phyloP scores from a whole-genome alignment of 2,888 invertebrate species.

The Tanytarsus gracilentus region DNA sequence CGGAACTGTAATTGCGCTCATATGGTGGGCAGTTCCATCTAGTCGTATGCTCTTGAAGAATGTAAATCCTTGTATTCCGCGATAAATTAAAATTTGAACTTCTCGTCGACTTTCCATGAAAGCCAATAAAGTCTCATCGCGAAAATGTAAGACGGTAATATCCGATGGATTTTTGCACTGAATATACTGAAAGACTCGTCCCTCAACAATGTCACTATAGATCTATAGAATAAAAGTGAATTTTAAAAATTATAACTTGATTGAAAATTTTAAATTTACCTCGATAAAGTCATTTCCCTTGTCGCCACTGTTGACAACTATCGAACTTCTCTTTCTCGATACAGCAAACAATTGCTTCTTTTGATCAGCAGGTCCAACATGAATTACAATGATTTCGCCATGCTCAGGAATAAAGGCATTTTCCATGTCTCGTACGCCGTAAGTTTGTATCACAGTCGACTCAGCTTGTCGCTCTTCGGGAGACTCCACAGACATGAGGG shows the following conservation, averaged over 20 bases:
- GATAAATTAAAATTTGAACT: slow-evolving; percentile 34
- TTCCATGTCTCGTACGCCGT: slow-evolving; percentile 33
- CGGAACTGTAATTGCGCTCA: slow-evolving; percentile 13
- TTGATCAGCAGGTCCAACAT: slow-evolving; percentile 36
- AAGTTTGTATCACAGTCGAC: not conserved
- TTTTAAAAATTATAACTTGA: not conserved
- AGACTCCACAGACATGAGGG: no score
- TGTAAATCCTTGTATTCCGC: slow-evolving; percentile 41
- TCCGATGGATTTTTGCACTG: slow-evolving; percentile 45
- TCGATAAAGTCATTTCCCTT: slow-evolving; percentile 40
- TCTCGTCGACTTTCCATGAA: slow-evolving; percentile 43
- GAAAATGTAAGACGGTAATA: slow-evolving; percentile 39
- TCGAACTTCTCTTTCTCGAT: slow-evolving; percentile 38
- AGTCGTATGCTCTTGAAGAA: slow-evolving; percentile 35
- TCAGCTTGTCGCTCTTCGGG: not conserved
- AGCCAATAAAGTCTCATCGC: slow-evolving; percentile 46
- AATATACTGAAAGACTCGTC: slow-evolving; percentile 47
- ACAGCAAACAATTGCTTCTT: slow-evolving; percentile 40
- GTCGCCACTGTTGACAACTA: no score
- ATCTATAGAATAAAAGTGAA: slow-evolving; percentile 37
- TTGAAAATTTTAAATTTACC: slow-evolving; percentile 33
- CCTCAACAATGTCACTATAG: slow-evolving; percentile 43
- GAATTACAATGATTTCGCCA: slow-evolving; percentile 39
- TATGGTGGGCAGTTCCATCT: slow-evolving; percentile 1
- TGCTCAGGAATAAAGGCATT: slow-evolving; percentile 37